Percentiles rank a stretch among this genome's conserved stretches.
phyloP scores from a whole-genome alignment of 2,113 vertebrate genomes.

The Nothoprocta pentlandii region DNA sequence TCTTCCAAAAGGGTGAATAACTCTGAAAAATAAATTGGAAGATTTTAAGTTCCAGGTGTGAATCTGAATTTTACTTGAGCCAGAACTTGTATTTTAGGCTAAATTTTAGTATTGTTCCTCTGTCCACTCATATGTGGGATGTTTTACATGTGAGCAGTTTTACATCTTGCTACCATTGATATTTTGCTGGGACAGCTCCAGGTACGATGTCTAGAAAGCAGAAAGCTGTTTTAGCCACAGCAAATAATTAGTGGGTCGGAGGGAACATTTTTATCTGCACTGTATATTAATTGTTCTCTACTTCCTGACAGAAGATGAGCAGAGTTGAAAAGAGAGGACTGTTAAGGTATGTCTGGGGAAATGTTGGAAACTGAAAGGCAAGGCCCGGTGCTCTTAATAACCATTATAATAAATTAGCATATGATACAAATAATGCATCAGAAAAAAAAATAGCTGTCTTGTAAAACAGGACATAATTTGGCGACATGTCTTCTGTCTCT shows the following conservation, averaged over 20 bases:
- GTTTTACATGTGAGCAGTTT: neutral
- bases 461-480: slow-evolving; percentile 50
- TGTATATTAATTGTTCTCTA: slow-evolving; percentile 37
- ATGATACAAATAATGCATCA: slow-evolving; percentile 49
- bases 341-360: slow-evolving; percentile 36
- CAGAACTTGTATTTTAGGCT: neutral
- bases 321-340: slow-evolving; percentile 11
- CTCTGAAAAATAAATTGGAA: neutral
- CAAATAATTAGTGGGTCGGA: slow-evolving; percentile 32
- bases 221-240: slow-evolving; percentile 21
- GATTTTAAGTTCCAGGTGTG: neutral
- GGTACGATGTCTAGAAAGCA: slow-evolving; percentile 21
- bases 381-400: slow-evolving; percentile 31
- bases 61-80: neutral
- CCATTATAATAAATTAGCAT: slow-evolving; percentile 60
- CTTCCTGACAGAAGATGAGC: slow-evolving; percentile 40
- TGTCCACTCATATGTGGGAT: neutral
- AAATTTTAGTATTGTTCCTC: neutral
- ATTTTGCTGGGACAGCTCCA: neutral
- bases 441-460: neutral
- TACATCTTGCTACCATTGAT: neutral
- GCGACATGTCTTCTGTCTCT: neutral
- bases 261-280: slow-evolving; percentile 50
- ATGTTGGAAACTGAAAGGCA: slow-evolving; percentile 35
- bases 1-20: neutral